Conservation (phyloP, 2,888 invertebrate species). For the Pyrrhosoma nymphula region DNA sequence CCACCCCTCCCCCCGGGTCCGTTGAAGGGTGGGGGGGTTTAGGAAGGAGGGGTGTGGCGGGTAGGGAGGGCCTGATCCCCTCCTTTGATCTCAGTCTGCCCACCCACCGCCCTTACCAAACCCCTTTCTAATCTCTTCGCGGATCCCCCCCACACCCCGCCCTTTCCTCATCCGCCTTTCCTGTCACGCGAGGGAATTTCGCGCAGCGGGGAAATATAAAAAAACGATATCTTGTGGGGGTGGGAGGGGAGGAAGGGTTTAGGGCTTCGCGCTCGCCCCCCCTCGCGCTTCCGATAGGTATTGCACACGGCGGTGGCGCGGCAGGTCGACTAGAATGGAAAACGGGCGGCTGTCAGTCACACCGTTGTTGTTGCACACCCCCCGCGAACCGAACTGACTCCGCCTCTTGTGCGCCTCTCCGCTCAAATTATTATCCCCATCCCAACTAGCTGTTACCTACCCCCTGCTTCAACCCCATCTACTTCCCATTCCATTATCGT, state of each 20-base stretch:
- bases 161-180: constrained; percentile 42
- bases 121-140: neutral
- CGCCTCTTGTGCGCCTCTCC: neutral
- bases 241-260: neutral
- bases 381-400: constrained; percentile 41
- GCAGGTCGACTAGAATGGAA: neutral
- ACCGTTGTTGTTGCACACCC: constrained; percentile 19
- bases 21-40: neutral
- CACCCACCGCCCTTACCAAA: neutral
- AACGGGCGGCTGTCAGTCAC: constrained; percentile 53
- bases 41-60: no score
- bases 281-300: constrained; percentile 58
- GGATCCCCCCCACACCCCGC: neutral
- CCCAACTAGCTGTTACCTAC: neutral
- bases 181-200: constrained; percentile 57
- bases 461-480: neutral
- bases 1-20: neutral
- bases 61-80: neutral
- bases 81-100: constrained; percentile 42
- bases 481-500: neutral
- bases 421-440: neutral
- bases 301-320: neutral
- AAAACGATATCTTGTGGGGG: constrained; percentile 1
- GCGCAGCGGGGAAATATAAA: neutral
- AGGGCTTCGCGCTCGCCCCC: constrained; percentile 37